These are phyloP conservation scores for Acestrorhynchus altus DNA, from an alignment of 2,797 vertebrate species.

Conservation along the genomic window DNA sequence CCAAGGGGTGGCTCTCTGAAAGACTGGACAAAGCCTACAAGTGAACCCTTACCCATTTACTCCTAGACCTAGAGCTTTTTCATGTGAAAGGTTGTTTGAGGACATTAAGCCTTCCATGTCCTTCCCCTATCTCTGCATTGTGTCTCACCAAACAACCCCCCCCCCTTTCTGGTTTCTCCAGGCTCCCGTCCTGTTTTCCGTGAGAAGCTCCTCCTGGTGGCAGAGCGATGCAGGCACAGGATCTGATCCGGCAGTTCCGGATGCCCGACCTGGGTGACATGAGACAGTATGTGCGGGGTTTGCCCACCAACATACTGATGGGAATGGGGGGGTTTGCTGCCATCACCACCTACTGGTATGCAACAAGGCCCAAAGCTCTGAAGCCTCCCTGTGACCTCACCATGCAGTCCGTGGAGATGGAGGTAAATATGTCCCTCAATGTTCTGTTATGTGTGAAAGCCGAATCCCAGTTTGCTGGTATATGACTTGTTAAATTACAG, in stretches of 20 bases:
- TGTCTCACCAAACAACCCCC: constrained; percentile 11
- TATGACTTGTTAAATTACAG: too few species aligned
- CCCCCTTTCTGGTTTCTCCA: constrained; percentile 36
- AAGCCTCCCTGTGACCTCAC: constrained; percentile 89
- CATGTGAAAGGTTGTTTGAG: not conserved
- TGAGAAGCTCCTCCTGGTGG: constrained; percentile 2
- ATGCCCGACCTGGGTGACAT: constrained; percentile 92
- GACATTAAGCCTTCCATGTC: not conserved
- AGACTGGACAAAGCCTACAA: too few species aligned
- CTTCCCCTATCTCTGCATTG: not conserved
- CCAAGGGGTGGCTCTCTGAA: too few species aligned
- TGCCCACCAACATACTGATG: constrained; percentile 92
- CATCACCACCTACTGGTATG: constrained; percentile 94
- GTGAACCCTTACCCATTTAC: too few species aligned
- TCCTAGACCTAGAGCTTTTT: too few species aligned
- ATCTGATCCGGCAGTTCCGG: constrained; percentile 89
- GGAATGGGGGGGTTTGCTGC: constrained; percentile 93
- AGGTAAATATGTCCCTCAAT: too few species aligned
- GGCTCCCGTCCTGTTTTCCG: constrained; percentile 26
- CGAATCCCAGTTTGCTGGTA: too few species aligned
- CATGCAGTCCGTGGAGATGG: constrained; percentile 89
- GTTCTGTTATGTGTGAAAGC: too few species aligned
- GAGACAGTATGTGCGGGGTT: constrained; percentile 86
- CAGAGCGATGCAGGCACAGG: constrained; percentile 86
- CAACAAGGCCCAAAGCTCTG: constrained; percentile 88